These are phyloP conservation scores for Lagopus leucura DNA, from an alignment of 2,113 vertebrate species.

Conservation along the genomic window DNA sequence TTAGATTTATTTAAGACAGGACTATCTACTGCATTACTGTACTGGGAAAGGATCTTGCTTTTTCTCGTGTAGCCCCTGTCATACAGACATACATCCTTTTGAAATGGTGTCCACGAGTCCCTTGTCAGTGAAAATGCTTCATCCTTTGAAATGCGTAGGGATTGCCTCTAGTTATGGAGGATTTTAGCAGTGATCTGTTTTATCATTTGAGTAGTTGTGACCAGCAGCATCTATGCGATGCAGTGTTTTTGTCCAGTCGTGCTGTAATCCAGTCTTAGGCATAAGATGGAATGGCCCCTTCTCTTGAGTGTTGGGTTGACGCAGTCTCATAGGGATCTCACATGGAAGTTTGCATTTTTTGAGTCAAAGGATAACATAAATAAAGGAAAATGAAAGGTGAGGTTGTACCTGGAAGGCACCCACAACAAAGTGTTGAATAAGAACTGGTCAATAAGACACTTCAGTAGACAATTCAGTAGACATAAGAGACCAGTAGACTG, in stretches of 20 bases:
- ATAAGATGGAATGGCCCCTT: neutral
- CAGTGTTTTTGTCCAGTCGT: neutral
- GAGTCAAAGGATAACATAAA: neutral
- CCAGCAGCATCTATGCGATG: neutral
- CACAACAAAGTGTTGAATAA: neutral
- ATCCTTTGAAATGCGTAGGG: neutral
- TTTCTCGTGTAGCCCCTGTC: accelerated
- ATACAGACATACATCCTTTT: neutral
- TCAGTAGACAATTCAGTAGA: neutral
- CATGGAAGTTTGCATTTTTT: neutral
- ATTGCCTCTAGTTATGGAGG: neutral
- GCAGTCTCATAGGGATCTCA: neutral
- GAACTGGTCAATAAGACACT: neutral
- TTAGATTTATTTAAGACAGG: neutral
- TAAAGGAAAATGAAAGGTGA: neutral
- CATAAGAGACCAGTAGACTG: too few relatives aligned
- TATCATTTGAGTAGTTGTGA: neutral
- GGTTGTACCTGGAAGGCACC: neutral
- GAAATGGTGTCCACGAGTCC: neutral
- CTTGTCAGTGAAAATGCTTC: neutral
- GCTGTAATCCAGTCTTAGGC: neutral
- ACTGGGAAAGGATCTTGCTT: neutral
- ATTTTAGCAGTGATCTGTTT: neutral
- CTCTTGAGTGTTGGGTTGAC: neutral
- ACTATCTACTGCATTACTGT: neutral